Evolutionary conservation across 2,797 vertebrate genomes (phyloP).

Genomic region (Serranus cabrilla): DNA sequence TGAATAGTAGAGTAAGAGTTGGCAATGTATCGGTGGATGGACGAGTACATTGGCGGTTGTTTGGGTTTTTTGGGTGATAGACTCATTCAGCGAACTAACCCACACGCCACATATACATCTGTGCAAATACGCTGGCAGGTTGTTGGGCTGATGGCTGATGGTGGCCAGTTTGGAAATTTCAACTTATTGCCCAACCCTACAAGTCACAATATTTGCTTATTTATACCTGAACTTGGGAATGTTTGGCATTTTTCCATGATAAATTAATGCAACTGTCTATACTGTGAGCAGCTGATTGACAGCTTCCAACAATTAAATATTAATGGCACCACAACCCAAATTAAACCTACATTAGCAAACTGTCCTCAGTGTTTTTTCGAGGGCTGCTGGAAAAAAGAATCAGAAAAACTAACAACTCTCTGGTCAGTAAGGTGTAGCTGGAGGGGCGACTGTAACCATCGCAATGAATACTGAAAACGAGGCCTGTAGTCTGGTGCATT

Average conservation of each 20-base stretch:
- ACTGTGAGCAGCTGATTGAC: slow-evolving; percentile 1
- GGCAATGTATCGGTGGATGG: too few relatives aligned
- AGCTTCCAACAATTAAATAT: slow-evolving; percentile 30
- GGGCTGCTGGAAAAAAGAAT: slow-evolving; percentile 24
- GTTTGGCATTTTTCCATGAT: not conserved
- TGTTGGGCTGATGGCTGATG: too few relatives aligned
- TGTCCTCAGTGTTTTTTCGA: slow-evolving; percentile 2
- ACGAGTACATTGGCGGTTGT: too few relatives aligned
- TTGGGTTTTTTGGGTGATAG: too few relatives aligned
- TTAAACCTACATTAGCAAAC: slow-evolving; percentile 42
- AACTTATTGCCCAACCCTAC: too few relatives aligned
- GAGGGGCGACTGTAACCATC: slow-evolving; percentile 72
- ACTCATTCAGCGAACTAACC: too few relatives aligned
- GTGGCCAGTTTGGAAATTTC: too few relatives aligned
- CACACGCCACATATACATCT: too few relatives aligned
- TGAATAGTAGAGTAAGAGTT: not conserved
- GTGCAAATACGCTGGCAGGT: too few relatives aligned
- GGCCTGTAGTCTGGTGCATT: slow-evolving; percentile 86
- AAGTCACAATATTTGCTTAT: too few relatives aligned
- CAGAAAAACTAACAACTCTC: slow-evolving; percentile 50
- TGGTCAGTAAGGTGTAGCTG: slow-evolving; percentile 65
- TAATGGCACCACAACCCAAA: slow-evolving; percentile 30
- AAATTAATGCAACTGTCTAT: too few relatives aligned
- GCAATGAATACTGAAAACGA: slow-evolving; percentile 88
- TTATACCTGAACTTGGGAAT: too few relatives aligned